Percentiles rank a stretch among this genome's conserved stretches.
Conservation (phyloP, 2,888 invertebrate genomes). For the Drosophila austrosaltans region DNA sequence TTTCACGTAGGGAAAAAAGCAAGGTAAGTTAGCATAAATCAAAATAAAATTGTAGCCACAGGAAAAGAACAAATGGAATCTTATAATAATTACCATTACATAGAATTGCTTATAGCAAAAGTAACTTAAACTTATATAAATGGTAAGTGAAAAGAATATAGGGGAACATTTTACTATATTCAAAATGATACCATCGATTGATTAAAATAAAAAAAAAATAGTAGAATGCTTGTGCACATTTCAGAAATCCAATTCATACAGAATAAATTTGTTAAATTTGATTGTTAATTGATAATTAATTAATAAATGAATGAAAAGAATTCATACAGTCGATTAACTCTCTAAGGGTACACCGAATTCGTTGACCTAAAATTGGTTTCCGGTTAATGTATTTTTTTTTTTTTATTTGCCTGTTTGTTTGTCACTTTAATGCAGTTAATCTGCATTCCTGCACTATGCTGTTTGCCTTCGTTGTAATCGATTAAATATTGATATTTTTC, state of each 20-base stretch:
- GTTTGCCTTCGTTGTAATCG: constrained; percentile 44
- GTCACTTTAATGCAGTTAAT: constrained; percentile 57
- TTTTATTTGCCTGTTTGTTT: constrained; percentile 21
- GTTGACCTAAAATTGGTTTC: background rate
- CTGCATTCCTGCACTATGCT: constrained; percentile 13
- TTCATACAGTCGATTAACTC: background rate
- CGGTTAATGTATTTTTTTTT: background rate
- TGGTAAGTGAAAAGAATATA: too few relatives aligned
- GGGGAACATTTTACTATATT: too few relatives aligned
- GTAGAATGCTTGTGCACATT: too few relatives aligned
- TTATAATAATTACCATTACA: too few relatives aligned
- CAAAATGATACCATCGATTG: too few relatives aligned
- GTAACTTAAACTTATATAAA: too few relatives aligned
- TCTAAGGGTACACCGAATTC: background rate
- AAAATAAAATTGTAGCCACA: background rate
- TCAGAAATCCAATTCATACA: too few relatives aligned
- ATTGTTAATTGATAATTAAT: too few relatives aligned
- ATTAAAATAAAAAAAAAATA: too few relatives aligned
- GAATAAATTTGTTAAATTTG: too few relatives aligned
- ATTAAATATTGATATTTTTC: constrained; percentile 74
- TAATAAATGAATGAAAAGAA: too few relatives aligned
- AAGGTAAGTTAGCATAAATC: background rate
- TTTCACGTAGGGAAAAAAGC: background rate
- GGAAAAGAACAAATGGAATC: background rate
- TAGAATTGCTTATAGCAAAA: too few relatives aligned